These are phyloP conservation scores for Nomada flava DNA, from an alignment of 2,888 invertebrate species.

Conservation along the genomic window DNA sequence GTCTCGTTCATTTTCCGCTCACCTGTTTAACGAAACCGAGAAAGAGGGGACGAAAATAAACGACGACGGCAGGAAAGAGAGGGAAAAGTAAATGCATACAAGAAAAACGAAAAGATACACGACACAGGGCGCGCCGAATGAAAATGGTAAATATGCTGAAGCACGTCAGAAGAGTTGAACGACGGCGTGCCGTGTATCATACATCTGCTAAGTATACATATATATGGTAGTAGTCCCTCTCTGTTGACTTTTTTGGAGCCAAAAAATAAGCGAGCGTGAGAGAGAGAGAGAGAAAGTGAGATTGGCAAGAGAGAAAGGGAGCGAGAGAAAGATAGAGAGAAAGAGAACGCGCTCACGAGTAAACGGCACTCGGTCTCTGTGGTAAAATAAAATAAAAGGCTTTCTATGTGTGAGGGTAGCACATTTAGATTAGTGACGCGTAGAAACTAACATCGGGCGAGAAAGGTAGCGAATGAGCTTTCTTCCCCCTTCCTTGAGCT, in stretches of 20 bases:
- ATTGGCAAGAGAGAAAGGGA: conserved; percentile 19
- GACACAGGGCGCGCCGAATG: conserved; percentile 71
- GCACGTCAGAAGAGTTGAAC: conserved; percentile 46
- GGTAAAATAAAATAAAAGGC: conserved; percentile 48
- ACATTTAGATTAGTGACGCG: conserved; percentile 71
- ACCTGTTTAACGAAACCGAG: conserved; percentile 39
- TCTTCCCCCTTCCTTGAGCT: conserved; percentile 70
- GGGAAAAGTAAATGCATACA: neutral
- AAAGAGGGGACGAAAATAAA: neutral
- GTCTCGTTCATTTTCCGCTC: conserved; percentile 81
- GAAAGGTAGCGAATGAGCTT: conserved; percentile 71
- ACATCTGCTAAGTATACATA: conserved; percentile 64
- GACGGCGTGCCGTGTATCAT: conserved; percentile 54
- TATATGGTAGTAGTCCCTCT: conserved; percentile 65
- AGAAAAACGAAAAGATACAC: conserved; percentile 37
- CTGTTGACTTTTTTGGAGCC: conserved; percentile 58
- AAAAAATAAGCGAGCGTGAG: conserved; percentile 46
- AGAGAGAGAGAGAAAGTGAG: conserved; percentile 31
- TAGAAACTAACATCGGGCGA: conserved; percentile 68
- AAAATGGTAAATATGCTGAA: conserved; percentile 77
- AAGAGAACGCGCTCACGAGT: conserved; percentile 33
- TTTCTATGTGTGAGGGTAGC: conserved; percentile 71
- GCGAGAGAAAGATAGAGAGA: conserved; percentile 24
- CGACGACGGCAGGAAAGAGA: neutral
- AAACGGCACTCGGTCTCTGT: conserved; percentile 58